Evolutionary conservation across 2,113 vertebrate genomes (phyloP).

Genomic region (Zingel zingel): DNA sequence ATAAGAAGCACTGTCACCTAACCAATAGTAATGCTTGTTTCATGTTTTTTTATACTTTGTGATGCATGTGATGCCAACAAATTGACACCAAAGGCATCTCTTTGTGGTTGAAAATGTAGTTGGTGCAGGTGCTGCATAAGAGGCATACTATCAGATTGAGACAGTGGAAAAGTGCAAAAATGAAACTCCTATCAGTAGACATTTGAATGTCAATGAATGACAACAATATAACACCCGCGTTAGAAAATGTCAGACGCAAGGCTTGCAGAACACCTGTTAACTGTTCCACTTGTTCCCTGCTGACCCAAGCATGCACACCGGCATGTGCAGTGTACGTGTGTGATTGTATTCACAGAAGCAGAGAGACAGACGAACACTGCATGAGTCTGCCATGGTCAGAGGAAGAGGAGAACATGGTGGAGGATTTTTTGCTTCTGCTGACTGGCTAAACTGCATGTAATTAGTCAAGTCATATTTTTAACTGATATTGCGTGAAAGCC

Average conservation of each 20-base stretch:
- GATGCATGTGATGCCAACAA: slow-evolving; percentile 19
- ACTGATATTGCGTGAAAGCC: slow-evolving; percentile 85
- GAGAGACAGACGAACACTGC: slow-evolving; percentile 9
- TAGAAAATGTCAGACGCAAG: slow-evolving; percentile 61
- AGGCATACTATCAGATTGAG: slow-evolving; percentile 45
- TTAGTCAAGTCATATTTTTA: slow-evolving; percentile 86
- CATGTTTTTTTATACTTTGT: slow-evolving; percentile 5
- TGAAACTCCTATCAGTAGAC: slow-evolving; percentile 56
- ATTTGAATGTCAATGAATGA: slow-evolving; percentile 77
- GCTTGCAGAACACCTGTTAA: slow-evolving; percentile 56
- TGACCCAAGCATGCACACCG: slow-evolving; percentile 42
- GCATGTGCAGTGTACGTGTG: slow-evolving; percentile 9
- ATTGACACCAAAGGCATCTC: slow-evolving; percentile 46
- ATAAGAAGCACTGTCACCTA: slow-evolving; percentile 21
- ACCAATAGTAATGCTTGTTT: slow-evolving; percentile 27
- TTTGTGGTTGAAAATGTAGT: slow-evolving; percentile 49
- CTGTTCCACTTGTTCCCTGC: slow-evolving; percentile 29
- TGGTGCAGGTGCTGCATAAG: slow-evolving; percentile 33
- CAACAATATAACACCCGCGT: slow-evolving; percentile 49
- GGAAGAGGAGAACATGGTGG: slow-evolving; percentile 46
- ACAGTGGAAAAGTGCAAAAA: slow-evolving; percentile 59
- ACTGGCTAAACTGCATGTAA: slow-evolving; percentile 78
- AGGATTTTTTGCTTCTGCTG: slow-evolving; percentile 71
- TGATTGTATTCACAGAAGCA: slow-evolving; percentile 22
- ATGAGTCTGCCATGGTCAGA: slow-evolving; percentile 36